phyloP scores from a whole-genome alignment of 2,888 invertebrate species.

The Hypercompe scribonia region DNA sequence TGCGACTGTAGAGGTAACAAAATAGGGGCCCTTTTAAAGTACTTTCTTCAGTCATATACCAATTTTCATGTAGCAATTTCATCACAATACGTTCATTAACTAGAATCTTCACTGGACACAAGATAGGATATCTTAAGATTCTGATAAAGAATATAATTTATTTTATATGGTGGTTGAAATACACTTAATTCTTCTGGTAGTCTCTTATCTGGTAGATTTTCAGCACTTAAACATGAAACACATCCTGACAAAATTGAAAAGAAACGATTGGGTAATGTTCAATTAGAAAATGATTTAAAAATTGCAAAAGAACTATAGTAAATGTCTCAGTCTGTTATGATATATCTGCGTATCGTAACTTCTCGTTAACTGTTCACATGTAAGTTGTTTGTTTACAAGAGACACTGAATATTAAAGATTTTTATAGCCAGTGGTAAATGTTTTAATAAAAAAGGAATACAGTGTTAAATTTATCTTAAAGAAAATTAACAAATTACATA shows the following conservation, averaged over 20 bases:
- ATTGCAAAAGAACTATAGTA: neutral
- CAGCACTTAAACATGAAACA: neutral
- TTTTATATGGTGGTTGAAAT: neutral
- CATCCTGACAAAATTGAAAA: neutral
- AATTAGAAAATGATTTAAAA: neutral
- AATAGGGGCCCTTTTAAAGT: conserved; percentile 42
- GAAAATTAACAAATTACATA: neutral
- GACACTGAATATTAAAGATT: neutral
- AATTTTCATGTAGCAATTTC: conserved; percentile 4
- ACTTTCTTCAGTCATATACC: conserved; percentile 28
- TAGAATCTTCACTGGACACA: neutral
- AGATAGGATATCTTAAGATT: no score
- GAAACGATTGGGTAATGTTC: neutral
- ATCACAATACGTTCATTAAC: neutral
- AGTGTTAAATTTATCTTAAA: neutral
- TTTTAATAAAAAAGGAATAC: neutral
- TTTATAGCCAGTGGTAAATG: neutral
- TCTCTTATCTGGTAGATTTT: neutral
- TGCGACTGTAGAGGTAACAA: conserved; percentile 59
- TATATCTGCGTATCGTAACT: neutral
- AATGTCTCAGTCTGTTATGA: neutral
- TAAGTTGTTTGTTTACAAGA: neutral
- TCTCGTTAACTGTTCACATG: neutral
- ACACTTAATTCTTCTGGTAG: neutral
- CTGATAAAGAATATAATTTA: no score